Conservation (phyloP, 2,113 vertebrate species). For the Alligator mississippiensis region DNA sequence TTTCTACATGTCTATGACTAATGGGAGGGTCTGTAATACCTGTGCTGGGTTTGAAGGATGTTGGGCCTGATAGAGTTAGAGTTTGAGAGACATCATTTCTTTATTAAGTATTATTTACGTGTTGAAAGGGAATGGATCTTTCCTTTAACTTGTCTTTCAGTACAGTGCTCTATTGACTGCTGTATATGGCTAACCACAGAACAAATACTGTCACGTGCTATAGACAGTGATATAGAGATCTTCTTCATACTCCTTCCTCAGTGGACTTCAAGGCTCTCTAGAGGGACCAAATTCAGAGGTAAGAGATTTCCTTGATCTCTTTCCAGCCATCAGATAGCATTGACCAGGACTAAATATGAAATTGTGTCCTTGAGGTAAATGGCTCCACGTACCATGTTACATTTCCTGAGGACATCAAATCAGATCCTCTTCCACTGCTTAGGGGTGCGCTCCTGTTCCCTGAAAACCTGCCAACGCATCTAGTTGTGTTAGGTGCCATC, state of each 20-base stretch:
- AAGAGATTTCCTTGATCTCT: background rate
- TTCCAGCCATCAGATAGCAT: background rate
- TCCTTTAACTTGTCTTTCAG: background rate
- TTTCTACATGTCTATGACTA: background rate
- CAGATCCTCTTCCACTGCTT: background rate
- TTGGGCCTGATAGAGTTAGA: background rate
- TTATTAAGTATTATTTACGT: background rate
- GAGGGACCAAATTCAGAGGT: background rate
- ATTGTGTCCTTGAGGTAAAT: background rate
- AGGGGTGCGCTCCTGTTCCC: too few relatives aligned
- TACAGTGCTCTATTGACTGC: background rate
- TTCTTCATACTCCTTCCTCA: background rate
- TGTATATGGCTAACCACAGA: too few relatives aligned
- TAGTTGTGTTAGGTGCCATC: too few relatives aligned
- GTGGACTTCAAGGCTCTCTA: background rate
- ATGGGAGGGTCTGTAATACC: background rate
- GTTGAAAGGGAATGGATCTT: background rate
- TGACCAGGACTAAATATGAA: background rate
- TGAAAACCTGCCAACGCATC: too few relatives aligned
- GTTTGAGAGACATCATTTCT: background rate
- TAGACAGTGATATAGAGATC: background rate
- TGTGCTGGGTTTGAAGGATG: background rate
- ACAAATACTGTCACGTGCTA: too few relatives aligned
- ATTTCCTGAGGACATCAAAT: fast-evolving
- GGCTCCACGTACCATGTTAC: background rate